Base-by-base conservation (phyloP, 1,140 invertebrate species). In the Drosophila kepulauana region DNA sequence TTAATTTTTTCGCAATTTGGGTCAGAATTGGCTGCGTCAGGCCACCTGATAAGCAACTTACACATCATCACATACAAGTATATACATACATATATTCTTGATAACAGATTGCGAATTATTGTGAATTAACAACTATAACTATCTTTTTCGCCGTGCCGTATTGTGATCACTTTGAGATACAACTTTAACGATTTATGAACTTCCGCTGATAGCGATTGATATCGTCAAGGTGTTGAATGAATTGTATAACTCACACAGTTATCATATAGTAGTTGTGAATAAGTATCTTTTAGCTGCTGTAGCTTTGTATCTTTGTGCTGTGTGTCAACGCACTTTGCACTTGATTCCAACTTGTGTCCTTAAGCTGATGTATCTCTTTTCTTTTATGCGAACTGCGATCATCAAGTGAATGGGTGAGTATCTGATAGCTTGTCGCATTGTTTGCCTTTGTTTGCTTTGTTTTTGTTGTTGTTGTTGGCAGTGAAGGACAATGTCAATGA, bases 401-500 rank as follows among this genome's bases (percentile, higher is more conserved):
- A 61, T 68, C n/a, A 63, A 33, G 30, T 67, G 35, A 35, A 5
- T 57, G 13, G 38, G 28, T 57, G 13, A 35, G 28, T 49, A 30
- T 73, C 63, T 73, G 52, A 38, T 75, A 56, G 33, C 51, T 38
- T 67, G 65, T 54, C 49, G 25, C 68, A 67, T 78, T 78, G 75
- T 74, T 20, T 67, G 51, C 43, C 70, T 62, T 58, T 74, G 72
- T 70, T 59, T 73, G 30, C 52, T 45, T 64, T 69, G 35, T 52
- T 33, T 65, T 57, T 48, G 68, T 73, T 62, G 73, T 45, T 59
- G 57, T 75, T 52, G 49, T 74, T 68, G 52, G 43, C 82, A 69
- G 75, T 90, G 86, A 90, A 89, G 87, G 86, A 91, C 87, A 89
- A 89, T 91, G 86, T 87, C 86, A 82, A 54, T 75, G 86, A 84